Conservation (phyloP, 2,888 invertebrate species). For the Slavum lentiscoides region DNA sequence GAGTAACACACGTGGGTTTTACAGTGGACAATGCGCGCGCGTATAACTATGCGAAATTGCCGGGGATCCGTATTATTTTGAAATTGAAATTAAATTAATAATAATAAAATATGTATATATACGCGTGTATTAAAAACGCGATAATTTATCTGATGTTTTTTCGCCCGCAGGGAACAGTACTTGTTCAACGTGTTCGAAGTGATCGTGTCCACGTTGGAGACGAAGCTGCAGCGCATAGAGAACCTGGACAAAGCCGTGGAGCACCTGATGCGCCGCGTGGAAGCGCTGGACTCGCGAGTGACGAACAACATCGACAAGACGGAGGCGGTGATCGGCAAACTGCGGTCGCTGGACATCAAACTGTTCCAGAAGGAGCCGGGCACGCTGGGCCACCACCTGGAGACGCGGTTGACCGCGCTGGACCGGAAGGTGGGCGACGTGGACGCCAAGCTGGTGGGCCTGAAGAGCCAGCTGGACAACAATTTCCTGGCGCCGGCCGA, state of each 20-base stretch:
- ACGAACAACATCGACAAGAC: conserved; percentile 84
- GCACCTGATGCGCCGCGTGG: conserved; percentile 82
- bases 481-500: conserved; percentile 75
- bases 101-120: too few species aligned
- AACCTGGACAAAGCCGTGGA: conserved; percentile 86
- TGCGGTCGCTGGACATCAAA: conserved; percentile 75
- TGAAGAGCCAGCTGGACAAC: conserved; percentile 82
- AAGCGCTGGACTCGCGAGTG: conserved; percentile 78
- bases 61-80: too few species aligned
- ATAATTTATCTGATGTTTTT: neutral
- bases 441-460: conserved; percentile 74
- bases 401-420: conserved; percentile 70
- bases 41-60: too few species aligned
- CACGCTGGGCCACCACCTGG: conserved; percentile 63
- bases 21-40: too few species aligned
- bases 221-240: conserved; percentile 83
- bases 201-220: conserved; percentile 84
- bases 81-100: too few species aligned
- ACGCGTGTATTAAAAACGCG: too few species aligned
- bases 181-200: conserved; percentile 87
- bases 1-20: too few species aligned
- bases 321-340: conserved; percentile 77
- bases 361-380: conserved; percentile 65
- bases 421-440: conserved; percentile 85
- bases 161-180: conserved; percentile 75